Base-by-base conservation (phyloP, 2,113 vertebrate species). In the Planiliza haematocheilus region DNA sequence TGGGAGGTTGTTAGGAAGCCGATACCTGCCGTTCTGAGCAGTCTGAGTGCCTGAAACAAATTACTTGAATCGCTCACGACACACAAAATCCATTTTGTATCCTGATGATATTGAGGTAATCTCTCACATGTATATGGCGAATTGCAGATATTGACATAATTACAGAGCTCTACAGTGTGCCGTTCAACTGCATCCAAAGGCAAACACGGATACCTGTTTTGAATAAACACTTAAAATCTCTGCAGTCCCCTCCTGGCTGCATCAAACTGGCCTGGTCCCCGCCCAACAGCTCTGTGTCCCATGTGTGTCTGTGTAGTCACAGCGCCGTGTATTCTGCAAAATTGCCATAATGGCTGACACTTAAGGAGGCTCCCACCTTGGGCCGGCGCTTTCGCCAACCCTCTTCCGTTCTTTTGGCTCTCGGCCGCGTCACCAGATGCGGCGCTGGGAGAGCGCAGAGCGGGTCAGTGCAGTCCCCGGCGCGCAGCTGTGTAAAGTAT, bases 401-500 rank as follows among this genome's bases (percentile, higher is more conserved):
- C 74, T 20, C 50, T 51, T 77, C 24, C 24, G 20, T 48, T 63
- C 24, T 51, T 66, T 61, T 55, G 37, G 37, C 50, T 53, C 24
- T 77, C 52, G 49, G 39, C 24, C 39, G 53, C 8, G 16, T 53
- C 53, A 17, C 74, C 65, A 83, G 51, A 70, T 77, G 62, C 50
- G 64, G 39, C 55, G 43, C 7, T 17, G 21, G 12, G 10, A 1
- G n/a, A 8, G 3, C 34, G 17, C 16, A 50, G 17, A 72, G 18
- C 50, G 48, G 57, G 24, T 7, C 49, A 49, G 18, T 45, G 1
- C n/a, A 30, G 49, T 37, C 36, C 10, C 45, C 37, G 45, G 43
- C 18, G 48, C 30, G 41, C 37, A 58, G 60, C 17, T 67, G 20
- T 36, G n/a, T 63, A 75, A 82, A 74, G 39, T 0, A n/a, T 60